These are phyloP conservation scores for Sardinella longiceps DNA, from an alignment of 2,797 vertebrate genomes.

Conservation along the genomic window DNA sequence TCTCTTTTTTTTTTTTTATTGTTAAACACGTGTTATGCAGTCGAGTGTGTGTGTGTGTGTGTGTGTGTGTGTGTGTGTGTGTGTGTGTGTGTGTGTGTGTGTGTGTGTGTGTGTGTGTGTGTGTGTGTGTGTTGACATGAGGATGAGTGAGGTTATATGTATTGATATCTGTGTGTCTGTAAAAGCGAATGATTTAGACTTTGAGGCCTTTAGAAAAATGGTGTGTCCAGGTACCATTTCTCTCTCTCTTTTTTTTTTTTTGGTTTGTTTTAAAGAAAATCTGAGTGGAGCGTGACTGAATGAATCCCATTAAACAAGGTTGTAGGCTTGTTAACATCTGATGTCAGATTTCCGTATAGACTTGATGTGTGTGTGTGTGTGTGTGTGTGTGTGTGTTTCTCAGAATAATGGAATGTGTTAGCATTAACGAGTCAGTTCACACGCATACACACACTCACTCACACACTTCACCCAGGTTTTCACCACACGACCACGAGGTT, in stretches of 20 bases:
- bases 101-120: conserved; percentile 27
- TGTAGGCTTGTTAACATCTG: neutral
- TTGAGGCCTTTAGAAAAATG: conserved; percentile 54
- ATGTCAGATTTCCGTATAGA: neutral
- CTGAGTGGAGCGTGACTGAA: neutral
- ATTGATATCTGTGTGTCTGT: conserved; percentile 5
- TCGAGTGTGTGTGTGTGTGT: conserved; percentile 11
- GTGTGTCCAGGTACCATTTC: conserved; percentile 51
- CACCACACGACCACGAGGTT: neutral
- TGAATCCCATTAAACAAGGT: conserved; percentile 3
- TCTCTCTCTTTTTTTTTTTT: neutral
- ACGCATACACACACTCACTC: neutral
- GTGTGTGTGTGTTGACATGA: neutral
- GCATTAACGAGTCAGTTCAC: neutral
- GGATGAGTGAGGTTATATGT: conserved; percentile 42
- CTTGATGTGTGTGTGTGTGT: neutral
- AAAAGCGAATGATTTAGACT: conserved; percentile 46
- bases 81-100: neutral
- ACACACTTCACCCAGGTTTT: neutral
- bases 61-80: neutral
- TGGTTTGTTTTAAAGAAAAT: neutral
- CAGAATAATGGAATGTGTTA: neutral
- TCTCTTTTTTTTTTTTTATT: neutral
- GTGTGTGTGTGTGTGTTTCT: neutral
- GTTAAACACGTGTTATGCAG: neutral